Percentiles rank a stretch among this genome's conserved stretches.
Conservation (phyloP, 2,113 vertebrate species). For the Toxostoma redivivum region DNA sequence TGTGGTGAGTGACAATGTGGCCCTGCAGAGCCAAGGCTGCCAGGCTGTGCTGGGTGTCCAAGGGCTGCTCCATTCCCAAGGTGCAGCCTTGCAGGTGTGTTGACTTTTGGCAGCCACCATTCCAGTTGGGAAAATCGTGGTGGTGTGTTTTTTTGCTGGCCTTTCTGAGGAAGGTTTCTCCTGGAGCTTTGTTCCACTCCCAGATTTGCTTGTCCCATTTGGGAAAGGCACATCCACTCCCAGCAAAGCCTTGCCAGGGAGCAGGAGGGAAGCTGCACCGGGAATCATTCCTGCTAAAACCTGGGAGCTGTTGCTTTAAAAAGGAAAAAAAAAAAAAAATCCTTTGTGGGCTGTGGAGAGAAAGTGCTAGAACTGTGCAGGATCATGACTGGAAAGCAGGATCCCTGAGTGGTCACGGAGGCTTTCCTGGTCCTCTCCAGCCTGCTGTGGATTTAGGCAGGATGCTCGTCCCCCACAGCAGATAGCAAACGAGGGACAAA, state of each 20-base stretch:
- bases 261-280: neutral
- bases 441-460: slow-evolving; percentile 58
- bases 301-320: slow-evolving; percentile 81
- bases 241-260: neutral
- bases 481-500: slow-evolving; percentile 61
- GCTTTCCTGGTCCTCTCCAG: slow-evolving; percentile 55
- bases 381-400: slow-evolving; percentile 83
- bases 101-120: neutral
- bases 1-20: neutral
- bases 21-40: neutral
- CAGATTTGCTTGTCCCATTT: accelerated
- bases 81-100: accelerated
- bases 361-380: slow-evolving; percentile 84
- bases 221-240: neutral
- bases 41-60: accelerated
- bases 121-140: accelerated
- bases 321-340: slow-evolving; percentile 25
- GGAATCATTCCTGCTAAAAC: slow-evolving; percentile 48
- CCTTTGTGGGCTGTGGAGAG: slow-evolving; percentile 81
- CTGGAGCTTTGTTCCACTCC: neutral
- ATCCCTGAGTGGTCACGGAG: slow-evolving; percentile 73
- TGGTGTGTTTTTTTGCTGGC: accelerated
- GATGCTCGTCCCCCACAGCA: slow-evolving; percentile 61
- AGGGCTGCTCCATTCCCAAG: neutral
- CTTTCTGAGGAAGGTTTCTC: neutral